Conservation (phyloP, 2,113 vertebrate species). For the Mustelus asterias region DNA sequence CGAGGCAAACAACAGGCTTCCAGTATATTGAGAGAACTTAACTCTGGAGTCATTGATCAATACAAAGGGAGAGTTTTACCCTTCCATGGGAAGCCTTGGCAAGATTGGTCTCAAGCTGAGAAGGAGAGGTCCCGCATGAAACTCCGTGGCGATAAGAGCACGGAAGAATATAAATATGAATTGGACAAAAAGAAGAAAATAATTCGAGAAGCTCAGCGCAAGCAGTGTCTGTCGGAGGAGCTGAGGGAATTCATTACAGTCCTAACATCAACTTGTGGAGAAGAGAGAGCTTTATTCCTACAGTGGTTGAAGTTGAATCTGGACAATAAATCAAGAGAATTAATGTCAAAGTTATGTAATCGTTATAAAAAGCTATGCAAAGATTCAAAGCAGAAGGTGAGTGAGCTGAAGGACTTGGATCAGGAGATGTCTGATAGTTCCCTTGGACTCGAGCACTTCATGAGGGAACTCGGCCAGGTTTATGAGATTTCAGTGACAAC, state of each 20-base stretch:
- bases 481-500: slow-evolving; percentile 46
- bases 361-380: slow-evolving; percentile 39
- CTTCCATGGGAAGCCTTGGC: slow-evolving; percentile 52
- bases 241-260: slow-evolving; percentile 53
- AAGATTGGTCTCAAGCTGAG: slow-evolving; percentile 48
- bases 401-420: slow-evolving; percentile 49
- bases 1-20: background rate
- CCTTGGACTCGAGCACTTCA: slow-evolving; percentile 59
- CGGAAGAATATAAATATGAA: slow-evolving; percentile 40
- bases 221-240: slow-evolving; percentile 50
- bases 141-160: background rate
- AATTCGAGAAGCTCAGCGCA: slow-evolving; percentile 43
- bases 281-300: slow-evolving; percentile 53
- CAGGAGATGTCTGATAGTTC: slow-evolving; percentile 47
- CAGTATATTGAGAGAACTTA: background rate
- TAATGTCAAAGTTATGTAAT: slow-evolving; percentile 42
- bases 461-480: slow-evolving; percentile 59
- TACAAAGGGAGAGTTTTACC: slow-evolving; percentile 52
- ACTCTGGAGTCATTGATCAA: slow-evolving; percentile 35
- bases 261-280: slow-evolving; percentile 46
- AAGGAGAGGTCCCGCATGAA: slow-evolving; percentile 48
- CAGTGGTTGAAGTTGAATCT: slow-evolving; percentile 59
- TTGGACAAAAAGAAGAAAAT: slow-evolving; percentile 45
- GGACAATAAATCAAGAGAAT: slow-evolving; percentile 44
- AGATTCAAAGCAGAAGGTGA: slow-evolving; percentile 10